Percentiles rank a stretch among this genome's conserved stretches.
These are phyloP conservation scores for Oscarella lobularis DNA, from an alignment of 37 sponge, comb jelly and placozoan species.

Conservation along the genomic window DNA sequence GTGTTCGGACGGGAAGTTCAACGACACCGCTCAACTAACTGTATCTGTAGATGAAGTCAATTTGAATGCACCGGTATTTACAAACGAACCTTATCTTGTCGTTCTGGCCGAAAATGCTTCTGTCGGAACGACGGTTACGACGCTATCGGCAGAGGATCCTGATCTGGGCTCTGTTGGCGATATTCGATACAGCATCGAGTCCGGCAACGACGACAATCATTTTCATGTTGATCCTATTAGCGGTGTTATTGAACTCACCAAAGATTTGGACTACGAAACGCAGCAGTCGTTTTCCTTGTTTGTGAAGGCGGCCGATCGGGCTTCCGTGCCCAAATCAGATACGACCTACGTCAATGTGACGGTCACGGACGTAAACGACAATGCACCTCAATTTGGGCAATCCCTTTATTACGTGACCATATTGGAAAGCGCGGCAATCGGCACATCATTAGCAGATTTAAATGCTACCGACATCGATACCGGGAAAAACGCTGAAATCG, in stretches of 20 bases:
- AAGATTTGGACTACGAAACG: background rate
- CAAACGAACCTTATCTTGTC: background rate
- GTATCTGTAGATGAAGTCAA: conserved; percentile 7
- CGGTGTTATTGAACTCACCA: conserved; percentile 5
- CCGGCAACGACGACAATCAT: background rate
- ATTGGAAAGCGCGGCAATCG: background rate
- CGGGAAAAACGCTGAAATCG: background rate
- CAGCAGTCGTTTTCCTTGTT: background rate
- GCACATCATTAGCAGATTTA: conserved; percentile 1
- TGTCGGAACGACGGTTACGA: background rate
- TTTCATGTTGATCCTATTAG: background rate
- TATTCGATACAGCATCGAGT: background rate
- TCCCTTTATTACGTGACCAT: background rate
- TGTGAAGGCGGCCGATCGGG: background rate
- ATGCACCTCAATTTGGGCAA: conserved; percentile 14
- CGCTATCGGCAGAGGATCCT: background rate
- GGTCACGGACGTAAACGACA: conserved; percentile 5
- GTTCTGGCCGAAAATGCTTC: background rate
- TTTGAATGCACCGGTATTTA: conserved; percentile 8
- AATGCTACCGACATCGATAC: conserved; percentile 38
- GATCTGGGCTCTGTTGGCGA: conserved; percentile 8
- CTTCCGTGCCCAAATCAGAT: background rate
- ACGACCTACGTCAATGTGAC: background rate
- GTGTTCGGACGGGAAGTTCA: background rate
- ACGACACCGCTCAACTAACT: background rate